Evolutionary conservation across 2,797 vertebrate species (phyloP).

Genomic region (Syngnathus rostellatus): DNA sequence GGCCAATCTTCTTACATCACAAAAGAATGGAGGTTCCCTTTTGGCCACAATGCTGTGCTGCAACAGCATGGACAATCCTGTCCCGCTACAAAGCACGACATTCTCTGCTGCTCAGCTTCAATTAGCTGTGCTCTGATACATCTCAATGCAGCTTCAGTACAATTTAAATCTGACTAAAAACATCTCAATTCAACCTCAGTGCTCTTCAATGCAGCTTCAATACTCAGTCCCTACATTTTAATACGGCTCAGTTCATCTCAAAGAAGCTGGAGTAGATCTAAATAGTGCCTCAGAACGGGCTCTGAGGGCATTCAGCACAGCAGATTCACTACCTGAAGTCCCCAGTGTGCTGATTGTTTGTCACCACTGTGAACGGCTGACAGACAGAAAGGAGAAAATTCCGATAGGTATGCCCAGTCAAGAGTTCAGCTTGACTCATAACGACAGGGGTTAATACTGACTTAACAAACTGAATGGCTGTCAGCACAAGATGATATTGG

Average conservation of each 20-base stretch:
- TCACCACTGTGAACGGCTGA: conserved; percentile 44
- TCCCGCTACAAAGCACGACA: conserved; percentile 57
- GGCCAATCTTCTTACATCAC: conserved; percentile 61
- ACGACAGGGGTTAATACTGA: conserved; percentile 52
- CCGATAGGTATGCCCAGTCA: conserved; percentile 47
- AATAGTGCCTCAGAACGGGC: conserved; percentile 37
- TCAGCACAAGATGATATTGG: conserved; percentile 32
- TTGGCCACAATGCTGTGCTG: conserved; percentile 47
- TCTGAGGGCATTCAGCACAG: conserved; percentile 31
- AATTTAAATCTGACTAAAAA: conserved; percentile 66
- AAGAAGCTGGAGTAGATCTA: conserved; percentile 50
- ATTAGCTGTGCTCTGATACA: conserved; percentile 71
- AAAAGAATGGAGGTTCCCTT: conserved; percentile 59
- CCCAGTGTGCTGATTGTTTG: conserved; percentile 37
- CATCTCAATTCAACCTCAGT: conserved; percentile 65
- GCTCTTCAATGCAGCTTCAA: conserved; percentile 53
- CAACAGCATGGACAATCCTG: conserved; percentile 55
- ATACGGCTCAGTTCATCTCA: conserved; percentile 60
- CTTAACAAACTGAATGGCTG: conserved; percentile 60
- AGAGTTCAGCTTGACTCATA: conserved; percentile 60
- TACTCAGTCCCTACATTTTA: conserved; percentile 44
- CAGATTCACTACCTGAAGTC: conserved; percentile 44
- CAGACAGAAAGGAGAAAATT: conserved; percentile 50
- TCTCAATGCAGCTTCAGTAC: conserved; percentile 59
- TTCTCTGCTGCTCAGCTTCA: conserved; percentile 66